A percentile compares a stretch with the other conserved stretches of the same genome.
phyloP scores from a whole-genome alignment of 2,113 vertebrate genomes.

The Nannobrachium achirus region DNA sequence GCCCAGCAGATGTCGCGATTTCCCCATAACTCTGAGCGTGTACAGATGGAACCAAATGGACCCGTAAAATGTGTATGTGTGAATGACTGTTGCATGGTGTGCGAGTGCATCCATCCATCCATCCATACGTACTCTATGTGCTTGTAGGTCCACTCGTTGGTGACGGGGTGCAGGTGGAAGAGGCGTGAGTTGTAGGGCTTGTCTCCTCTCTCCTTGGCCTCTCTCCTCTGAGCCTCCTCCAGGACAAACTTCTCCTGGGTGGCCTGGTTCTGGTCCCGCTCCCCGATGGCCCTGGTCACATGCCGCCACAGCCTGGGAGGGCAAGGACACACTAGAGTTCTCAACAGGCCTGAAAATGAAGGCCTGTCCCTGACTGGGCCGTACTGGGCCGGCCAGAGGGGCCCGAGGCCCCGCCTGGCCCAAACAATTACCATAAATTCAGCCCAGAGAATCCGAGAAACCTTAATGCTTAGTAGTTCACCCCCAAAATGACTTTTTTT shows the following conservation, averaged over 20 bases:
- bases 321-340: neutral
- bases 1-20: no score
- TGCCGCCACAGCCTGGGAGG: conserved; percentile 89
- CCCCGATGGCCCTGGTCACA: conserved; percentile 89
- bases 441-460: no score
- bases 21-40: neutral
- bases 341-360: neutral
- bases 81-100: neutral
- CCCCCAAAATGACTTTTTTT: no score
- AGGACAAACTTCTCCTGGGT: conserved; percentile 91
- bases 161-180: conserved; percentile 81
- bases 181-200: conserved; percentile 83
- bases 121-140: conserved; percentile 86
- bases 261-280: conserved; percentile 88
- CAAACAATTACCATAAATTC: no score
- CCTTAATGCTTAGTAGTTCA: no score
- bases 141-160: conserved; percentile 89
- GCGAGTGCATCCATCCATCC: conserved; percentile 19
- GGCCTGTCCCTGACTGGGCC: no score
- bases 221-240: conserved; percentile 91
- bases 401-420: no score
- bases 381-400: no score
- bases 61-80: neutral
- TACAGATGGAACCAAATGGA: no score
- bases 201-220: conserved; percentile 82